These are phyloP conservation scores for Oryzaephilus surinamensis DNA, from an alignment of 1,140 invertebrate species.

Conservation along the genomic window DNA sequence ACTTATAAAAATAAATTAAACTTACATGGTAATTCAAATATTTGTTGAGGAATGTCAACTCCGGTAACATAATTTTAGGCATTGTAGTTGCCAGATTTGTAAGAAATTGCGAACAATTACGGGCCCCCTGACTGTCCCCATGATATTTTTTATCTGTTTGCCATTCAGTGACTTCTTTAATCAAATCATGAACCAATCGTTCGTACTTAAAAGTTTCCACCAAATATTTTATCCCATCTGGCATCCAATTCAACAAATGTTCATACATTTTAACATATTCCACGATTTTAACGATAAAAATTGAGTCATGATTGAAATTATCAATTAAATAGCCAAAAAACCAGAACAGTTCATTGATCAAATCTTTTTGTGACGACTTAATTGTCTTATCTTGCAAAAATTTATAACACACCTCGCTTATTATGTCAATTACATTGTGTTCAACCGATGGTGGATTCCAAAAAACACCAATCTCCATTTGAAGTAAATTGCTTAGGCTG, in stretches of 20 bases:
- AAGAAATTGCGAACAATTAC: slow-evolving; percentile 51
- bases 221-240: slow-evolving; percentile 48
- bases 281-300: slow-evolving; percentile 46
- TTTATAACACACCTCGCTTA: slow-evolving; percentile 54
- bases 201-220: slow-evolving; percentile 45
- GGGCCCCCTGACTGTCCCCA: slow-evolving; percentile 39
- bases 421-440: slow-evolving; percentile 43
- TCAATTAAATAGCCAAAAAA: slow-evolving; percentile 53
- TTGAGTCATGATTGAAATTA: slow-evolving; percentile 51
- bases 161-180: slow-evolving; percentile 53
- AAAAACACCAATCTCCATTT: slow-evolving; percentile 37
- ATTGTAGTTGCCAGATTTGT: slow-evolving; percentile 47
- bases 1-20: neutral
- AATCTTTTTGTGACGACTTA: slow-evolving; percentile 39
- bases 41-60: slow-evolving; percentile 24
- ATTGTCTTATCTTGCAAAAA: slow-evolving; percentile 48
- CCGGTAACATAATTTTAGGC: slow-evolving; percentile 49
- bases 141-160: slow-evolving; percentile 41
- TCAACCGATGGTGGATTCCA: slow-evolving; percentile 63
- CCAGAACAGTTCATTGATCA: slow-evolving; percentile 48
- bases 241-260: slow-evolving; percentile 46
- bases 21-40: slow-evolving; percentile 27
- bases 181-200: slow-evolving; percentile 49
- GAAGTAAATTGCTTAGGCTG: slow-evolving; percentile 20
- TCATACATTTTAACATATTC: slow-evolving; percentile 58